Evolutionary conservation across 2,113 vertebrate genomes (phyloP), one percentile per base, ranked within the genome.

Genomic region (Oryzias javanicus): DNA sequence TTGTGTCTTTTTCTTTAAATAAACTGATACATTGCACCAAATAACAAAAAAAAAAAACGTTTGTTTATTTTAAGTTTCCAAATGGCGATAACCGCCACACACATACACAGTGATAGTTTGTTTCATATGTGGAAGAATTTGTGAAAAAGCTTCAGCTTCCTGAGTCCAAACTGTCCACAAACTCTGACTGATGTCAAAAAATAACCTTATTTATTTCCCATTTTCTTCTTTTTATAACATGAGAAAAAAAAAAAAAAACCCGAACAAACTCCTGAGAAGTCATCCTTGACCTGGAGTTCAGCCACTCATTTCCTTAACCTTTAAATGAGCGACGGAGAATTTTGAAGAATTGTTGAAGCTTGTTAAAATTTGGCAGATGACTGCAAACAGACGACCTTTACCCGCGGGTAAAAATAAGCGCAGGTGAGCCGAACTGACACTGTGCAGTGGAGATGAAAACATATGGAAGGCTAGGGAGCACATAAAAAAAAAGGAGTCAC

Each of bases 371-470:
- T 35, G 35, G 35, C 35, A 35, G 35, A 35, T 35, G 35, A 27
- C 40, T 25, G 52, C 25, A 40, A 67, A 42, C 25, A 40, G 64
- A 42, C 22, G 14, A 42, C 47, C 55, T 40, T 42, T 8, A 60
- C 29, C 17, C 15, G 24, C 2, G 1, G 20, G 8, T 45, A 7
- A 35, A 24, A 3, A 3, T 8, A 48, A 6, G 15, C 2, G 41
- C 18, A 17, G 13, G 35, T 13, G 6, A 52, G 49, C 2, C 54
- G 35, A 55, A 17, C 35, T 49, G 8, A 49, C 13, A 12, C 29
- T 25, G 19, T 46, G 18, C 29, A 18, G 47, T 74, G 67, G 61
- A 27, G 60, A 75, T 70, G 64, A 53, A 62, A 55, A 56, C 58
- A 27, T 3, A 61, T 62, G 60, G 42, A 60, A 47, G 14, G 68